These are phyloP conservation scores for Sitta carolinensis DNA, from an alignment of 2,797 vertebrate genomes.

Conservation along the genomic window DNA sequence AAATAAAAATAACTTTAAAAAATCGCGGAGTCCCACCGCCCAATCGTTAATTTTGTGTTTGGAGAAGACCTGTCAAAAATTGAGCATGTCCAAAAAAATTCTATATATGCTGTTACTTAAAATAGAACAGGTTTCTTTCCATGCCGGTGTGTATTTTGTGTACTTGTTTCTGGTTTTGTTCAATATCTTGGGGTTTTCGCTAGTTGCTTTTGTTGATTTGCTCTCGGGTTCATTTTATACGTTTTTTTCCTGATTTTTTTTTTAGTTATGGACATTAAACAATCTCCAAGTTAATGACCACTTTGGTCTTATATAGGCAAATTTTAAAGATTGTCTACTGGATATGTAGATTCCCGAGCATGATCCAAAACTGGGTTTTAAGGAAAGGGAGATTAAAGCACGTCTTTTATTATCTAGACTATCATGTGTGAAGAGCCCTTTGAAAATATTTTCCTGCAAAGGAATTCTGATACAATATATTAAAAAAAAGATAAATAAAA, in stretches of 20 bases:
- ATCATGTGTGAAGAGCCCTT: slow-evolving; percentile 17
- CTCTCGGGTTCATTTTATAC: not conserved
- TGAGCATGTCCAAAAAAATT: not conserved
- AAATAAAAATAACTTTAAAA: not conserved
- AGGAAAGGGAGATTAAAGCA: not conserved
- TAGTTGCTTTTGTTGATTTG: not conserved
- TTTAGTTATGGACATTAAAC: not conserved
- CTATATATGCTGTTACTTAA: not conserved
- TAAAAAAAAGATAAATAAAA: not conserved
- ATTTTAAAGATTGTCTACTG: not conserved
- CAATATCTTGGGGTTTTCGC: not conserved
- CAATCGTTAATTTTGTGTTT: not conserved
- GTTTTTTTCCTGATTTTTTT: not conserved
- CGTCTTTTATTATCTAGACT: not conserved
- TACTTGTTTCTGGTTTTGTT: not conserved
- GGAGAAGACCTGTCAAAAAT: not conserved
- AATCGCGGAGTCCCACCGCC: not conserved
- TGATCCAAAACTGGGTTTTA: not conserved
- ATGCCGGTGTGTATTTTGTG: not conserved
- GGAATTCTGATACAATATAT: not conserved
- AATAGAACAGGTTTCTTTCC: slow-evolving; percentile 42
- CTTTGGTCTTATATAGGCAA: not conserved
- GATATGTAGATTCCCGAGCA: not conserved
- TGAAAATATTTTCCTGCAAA: slow-evolving; percentile 46
- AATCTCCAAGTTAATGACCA: not conserved